phyloP scores from a whole-genome alignment of 1,140 invertebrate genomes.

The Eriocheir sinensis region DNA sequence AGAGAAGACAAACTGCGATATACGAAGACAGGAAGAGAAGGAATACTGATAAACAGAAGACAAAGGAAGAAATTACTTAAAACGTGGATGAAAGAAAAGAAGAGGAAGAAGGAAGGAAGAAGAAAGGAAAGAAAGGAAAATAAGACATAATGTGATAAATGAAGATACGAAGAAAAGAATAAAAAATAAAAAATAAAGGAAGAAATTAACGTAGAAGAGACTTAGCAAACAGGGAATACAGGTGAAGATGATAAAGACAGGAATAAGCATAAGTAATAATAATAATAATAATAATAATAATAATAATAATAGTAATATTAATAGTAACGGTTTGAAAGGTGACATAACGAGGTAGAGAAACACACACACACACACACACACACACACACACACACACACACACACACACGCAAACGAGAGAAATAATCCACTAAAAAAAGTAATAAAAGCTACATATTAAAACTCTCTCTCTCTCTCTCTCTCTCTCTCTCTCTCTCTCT shows the following conservation, averaged over 20 bases:
- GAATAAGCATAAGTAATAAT: neutral
- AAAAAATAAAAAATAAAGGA: neutral
- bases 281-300: neutral
- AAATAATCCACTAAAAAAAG: neutral
- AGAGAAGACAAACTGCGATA: neutral
- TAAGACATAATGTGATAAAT: neutral
- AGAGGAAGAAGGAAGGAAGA: neutral
- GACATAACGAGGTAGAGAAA: neutral
- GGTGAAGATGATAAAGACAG: constrained; percentile 12
- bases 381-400: constrained; percentile 22
- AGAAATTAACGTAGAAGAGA: neutral
- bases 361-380: constrained; percentile 22
- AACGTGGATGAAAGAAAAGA: neutral
- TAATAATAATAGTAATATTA: neutral
- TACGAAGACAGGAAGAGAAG: neutral
- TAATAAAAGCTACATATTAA: neutral
- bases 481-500: constrained; percentile 22
- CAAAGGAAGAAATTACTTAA: neutral
- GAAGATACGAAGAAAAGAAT: neutral
- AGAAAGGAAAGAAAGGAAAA: neutral
- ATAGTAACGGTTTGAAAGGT: neutral
- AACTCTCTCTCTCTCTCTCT: constrained; percentile 24
- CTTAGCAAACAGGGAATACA: neutral
- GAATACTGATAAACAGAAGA: neutral
- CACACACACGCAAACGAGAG: neutral